Percentiles rank a stretch among this genome's conserved stretches.
Evolutionary conservation across 1,140 invertebrate species (phyloP).

Genomic region (Melipona quadrifasciata): DNA sequence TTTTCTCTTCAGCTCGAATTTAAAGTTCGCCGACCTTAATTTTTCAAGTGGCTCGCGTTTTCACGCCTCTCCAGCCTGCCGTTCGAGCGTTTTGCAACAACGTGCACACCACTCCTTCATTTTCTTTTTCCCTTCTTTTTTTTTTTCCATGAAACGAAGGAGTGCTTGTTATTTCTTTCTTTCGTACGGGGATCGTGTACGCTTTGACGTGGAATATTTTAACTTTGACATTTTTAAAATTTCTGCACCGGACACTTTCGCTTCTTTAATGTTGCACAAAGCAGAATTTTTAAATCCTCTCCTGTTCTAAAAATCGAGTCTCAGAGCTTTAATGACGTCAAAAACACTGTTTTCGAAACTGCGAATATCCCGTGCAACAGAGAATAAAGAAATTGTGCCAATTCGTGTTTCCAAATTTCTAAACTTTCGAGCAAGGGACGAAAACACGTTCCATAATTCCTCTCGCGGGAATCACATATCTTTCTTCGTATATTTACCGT

Average conservation of each 20-base stretch:
- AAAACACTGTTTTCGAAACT: neutral
- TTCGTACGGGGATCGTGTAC: neutral
- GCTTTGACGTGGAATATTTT: neutral
- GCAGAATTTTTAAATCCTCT: neutral
- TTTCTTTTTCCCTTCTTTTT: too few relatives aligned
- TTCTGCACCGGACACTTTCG: neutral
- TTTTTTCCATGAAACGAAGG: neutral
- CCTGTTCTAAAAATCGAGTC: neutral
- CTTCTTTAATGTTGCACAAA: neutral
- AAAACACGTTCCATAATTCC: neutral
- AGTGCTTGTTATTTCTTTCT: neutral
- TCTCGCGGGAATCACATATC: neutral
- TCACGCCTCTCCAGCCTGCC: neutral
- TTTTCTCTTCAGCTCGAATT: slow-evolving; percentile 41
- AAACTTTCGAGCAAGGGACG: neutral
- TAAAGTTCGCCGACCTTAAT: slow-evolving; percentile 58
- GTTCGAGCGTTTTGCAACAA: slow-evolving; percentile 25
- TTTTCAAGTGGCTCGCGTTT: slow-evolving; percentile 17
- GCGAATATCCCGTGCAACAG: too few relatives aligned
- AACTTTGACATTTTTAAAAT: too few relatives aligned
- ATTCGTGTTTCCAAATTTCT: neutral
- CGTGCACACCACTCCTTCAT: neutral
- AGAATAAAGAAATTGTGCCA: too few relatives aligned
- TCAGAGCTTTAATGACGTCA: too few relatives aligned
- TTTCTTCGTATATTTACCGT: neutral